Base-by-base conservation (phyloP, 2,888 invertebrate species). In the Aspidapion aeneum region DNA sequence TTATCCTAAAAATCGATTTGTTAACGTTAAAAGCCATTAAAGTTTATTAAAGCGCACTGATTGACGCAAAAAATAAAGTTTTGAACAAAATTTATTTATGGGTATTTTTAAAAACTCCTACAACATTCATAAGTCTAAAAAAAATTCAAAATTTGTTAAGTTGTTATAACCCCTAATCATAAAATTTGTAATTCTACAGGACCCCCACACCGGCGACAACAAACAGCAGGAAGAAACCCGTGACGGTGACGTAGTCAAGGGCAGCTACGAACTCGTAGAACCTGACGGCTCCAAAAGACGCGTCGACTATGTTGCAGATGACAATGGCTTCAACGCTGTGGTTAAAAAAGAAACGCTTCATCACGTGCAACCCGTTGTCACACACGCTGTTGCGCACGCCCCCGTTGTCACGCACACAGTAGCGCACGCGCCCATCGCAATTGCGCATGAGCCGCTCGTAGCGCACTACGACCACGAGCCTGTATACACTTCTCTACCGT, bases 341-440 rank as follows among this genome's bases (percentile, higher is more conserved):
- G 74, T 74, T 5, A 70, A 68, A 48, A 66, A 65, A 55, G 70
- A 71, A 66, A 64, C 69, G 2, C 80, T 66, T 2, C 69, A 68
- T 51, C 71, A 71, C 55, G 66, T 66, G 12, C 65, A 70, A 57
- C 68, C 72, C 52, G 65, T 69, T 22, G 71, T 69, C 21, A 35
- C 35, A 12, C 69, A 70, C 65, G 68, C 72, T 59, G 57, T 77
- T 72, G 78, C 74, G 74, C 83, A 49, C 78, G 82, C 73, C 77
- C 82, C 70, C 73, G 62, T 69, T 9, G 69, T 70, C 72, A 58
- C 69, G 3, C 35, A 35, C 12, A 65, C 74, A 18, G 62, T 70
- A 5, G 70, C 72, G 18, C 69, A 71, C 52, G 71, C 71, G 51
- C 72, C 72, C 2, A 49, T 68, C 60, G 65, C 68, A 49, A 49